Evolutionary conservation across 2,113 vertebrate genomes (phyloP).

Genomic region (Centropus unirufus): DNA sequence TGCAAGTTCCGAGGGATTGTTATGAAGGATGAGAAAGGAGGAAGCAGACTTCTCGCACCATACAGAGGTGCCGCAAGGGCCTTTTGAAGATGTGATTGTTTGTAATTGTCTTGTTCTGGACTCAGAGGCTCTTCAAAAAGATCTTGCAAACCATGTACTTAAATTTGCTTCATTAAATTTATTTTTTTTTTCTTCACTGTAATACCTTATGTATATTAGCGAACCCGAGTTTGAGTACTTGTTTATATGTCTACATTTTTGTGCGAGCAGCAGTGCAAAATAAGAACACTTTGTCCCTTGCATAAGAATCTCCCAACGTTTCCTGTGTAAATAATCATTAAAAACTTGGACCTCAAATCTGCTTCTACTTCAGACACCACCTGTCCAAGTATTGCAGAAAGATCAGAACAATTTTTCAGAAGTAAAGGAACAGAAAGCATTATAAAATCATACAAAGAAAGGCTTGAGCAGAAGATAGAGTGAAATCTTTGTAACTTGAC

Average conservation of each 20-base stretch:
- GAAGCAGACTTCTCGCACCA: conserved; percentile 3
- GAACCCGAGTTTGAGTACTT: neutral
- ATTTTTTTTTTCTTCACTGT: neutral
- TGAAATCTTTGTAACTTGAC: neutral
- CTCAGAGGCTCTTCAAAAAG: conserved; percentile 1
- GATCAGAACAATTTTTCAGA: conserved; percentile 18
- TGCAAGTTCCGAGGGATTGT: conserved; percentile 23
- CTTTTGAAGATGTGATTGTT: conserved; percentile 36
- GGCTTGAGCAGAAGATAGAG: neutral
- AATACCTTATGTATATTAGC: neutral
- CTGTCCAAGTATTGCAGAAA: conserved; percentile 33
- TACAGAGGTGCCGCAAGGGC: neutral
- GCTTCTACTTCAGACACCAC: conserved; percentile 20
- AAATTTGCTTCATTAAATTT: neutral
- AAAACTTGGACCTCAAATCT: conserved; percentile 33
- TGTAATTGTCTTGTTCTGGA: neutral
- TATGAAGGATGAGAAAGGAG: neutral
- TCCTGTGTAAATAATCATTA: neutral
- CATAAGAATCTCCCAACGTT: neutral
- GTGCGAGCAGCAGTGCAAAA: neutral
- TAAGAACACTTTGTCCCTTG: neutral
- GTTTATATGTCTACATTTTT: neutral
- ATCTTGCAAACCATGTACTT: neutral
- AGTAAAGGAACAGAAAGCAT: neutral
- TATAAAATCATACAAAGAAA: neutral